Conservation (phyloP, 2,113 vertebrate species). For the Gymnocephalus cernua region DNA sequence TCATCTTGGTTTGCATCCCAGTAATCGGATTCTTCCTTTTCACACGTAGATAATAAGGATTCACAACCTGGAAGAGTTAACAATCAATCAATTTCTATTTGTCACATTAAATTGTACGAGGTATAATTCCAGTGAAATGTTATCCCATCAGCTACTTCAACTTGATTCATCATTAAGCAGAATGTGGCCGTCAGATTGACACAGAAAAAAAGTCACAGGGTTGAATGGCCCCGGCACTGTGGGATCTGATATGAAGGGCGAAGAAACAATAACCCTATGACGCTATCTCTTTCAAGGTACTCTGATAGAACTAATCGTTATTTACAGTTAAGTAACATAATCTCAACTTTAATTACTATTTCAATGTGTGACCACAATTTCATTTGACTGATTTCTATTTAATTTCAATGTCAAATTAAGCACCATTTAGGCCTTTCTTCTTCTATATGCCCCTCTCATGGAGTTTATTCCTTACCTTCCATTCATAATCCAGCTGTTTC, state of each 20-base stretch:
- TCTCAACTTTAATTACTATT: background rate
- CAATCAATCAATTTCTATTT: no score
- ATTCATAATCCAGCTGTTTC: constrained; percentile 98
- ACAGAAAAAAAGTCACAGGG: no score
- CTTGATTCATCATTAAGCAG: no score
- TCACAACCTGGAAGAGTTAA: constrained; percentile 88
- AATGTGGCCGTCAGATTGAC: no score
- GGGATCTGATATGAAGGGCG: background rate
- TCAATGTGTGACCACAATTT: background rate
- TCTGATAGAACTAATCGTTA: background rate
- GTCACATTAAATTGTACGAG: no score
- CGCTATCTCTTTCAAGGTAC: background rate
- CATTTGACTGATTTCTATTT: background rate
- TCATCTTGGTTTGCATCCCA: constrained; percentile 97
- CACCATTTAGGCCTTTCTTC: background rate
- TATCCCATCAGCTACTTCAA: no score
- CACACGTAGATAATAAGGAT: constrained; percentile 96
- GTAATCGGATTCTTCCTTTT: constrained; percentile 95
- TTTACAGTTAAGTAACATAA: background rate
- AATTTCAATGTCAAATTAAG: background rate
- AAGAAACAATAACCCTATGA: background rate
- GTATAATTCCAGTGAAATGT: no score
- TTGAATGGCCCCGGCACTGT: no score
- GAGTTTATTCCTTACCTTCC: constrained; percentile 93
- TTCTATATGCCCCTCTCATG: constrained; percentile 88